These are phyloP conservation scores for Melanaphis sacchari DNA, from an alignment of 1,140 invertebrate genomes.

Conservation along the genomic window DNA sequence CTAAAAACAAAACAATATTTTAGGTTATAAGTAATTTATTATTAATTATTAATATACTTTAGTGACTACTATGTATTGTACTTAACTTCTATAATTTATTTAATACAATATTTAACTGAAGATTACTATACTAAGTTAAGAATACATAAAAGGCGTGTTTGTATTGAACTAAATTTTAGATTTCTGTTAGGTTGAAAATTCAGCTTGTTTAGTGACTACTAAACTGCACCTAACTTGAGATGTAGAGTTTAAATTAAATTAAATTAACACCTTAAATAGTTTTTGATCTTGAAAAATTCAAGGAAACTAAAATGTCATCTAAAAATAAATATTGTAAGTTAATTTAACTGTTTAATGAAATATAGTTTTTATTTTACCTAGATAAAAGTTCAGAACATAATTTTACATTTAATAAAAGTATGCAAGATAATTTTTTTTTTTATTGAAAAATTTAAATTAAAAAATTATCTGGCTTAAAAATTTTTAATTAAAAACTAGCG, in stretches of 20 bases:
- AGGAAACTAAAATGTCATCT: not conserved
- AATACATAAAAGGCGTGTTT: not conserved
- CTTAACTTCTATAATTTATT: conserved; percentile 4
- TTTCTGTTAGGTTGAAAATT: not conserved
- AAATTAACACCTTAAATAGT: not conserved
- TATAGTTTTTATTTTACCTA: not conserved
- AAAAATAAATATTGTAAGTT: not conserved
- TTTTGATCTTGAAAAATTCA: not conserved
- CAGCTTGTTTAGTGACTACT: not conserved
- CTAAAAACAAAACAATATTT: not conserved
- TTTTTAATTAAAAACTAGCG: not conserved
- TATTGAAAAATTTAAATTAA: not conserved
- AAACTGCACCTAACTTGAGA: not conserved
- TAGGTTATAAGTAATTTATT: conserved; percentile 3
- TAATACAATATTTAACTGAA: not conserved
- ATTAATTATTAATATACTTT: not conserved
- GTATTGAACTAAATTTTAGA: not conserved
- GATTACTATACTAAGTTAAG: not conserved
- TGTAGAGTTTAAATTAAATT: not conserved
- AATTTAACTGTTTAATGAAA: not conserved
- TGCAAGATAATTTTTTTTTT: not conserved
- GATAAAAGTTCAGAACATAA: not conserved
- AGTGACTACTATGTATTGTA: not conserved
- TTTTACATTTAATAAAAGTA: not conserved
- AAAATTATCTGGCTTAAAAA: not conserved